Conservation (phyloP, 2,888 invertebrate species). For the Synergus gifuensis region DNA sequence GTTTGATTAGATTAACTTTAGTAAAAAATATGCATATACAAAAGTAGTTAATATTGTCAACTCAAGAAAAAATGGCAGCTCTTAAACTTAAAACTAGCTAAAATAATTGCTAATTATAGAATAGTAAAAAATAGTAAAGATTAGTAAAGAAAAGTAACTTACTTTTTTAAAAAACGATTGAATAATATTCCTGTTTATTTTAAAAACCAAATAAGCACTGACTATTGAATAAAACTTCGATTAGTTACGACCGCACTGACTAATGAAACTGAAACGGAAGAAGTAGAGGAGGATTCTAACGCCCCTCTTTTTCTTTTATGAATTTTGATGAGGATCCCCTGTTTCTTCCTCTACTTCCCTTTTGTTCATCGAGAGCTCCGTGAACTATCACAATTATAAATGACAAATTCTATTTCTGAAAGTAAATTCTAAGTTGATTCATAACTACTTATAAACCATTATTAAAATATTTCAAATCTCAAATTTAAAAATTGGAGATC, state of each 20-base stretch:
- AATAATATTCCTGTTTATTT: background rate
- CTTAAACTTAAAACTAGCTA: too few species aligned
- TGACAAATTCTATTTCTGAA: background rate
- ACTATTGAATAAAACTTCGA: slow-evolving; percentile 22
- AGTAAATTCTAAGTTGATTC: background rate
- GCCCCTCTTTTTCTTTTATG: slow-evolving; percentile 33
- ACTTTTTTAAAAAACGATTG: too few species aligned
- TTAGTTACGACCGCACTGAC: slow-evolving; percentile 9
- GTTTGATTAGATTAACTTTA: too few species aligned
- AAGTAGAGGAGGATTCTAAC: slow-evolving; percentile 13
- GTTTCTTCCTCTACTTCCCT: background rate
- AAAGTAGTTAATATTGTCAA: too few species aligned
- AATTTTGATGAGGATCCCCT: slow-evolving; percentile 40
- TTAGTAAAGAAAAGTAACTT: too few species aligned
- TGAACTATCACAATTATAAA: background rate
- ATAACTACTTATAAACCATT: too few species aligned
- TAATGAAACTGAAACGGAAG: slow-evolving; percentile 30
- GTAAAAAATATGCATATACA: too few species aligned
- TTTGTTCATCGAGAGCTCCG: background rate
- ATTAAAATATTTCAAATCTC: too few species aligned
- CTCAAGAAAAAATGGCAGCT: too few species aligned
- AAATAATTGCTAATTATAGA: too few species aligned
- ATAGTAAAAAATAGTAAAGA: too few species aligned
- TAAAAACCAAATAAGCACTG: background rate
- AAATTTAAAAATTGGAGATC: too few species aligned